These are phyloP conservation scores for Myoxocephalus aenaeus DNA, from an alignment of 2,797 vertebrate species.

Conservation along the genomic window DNA sequence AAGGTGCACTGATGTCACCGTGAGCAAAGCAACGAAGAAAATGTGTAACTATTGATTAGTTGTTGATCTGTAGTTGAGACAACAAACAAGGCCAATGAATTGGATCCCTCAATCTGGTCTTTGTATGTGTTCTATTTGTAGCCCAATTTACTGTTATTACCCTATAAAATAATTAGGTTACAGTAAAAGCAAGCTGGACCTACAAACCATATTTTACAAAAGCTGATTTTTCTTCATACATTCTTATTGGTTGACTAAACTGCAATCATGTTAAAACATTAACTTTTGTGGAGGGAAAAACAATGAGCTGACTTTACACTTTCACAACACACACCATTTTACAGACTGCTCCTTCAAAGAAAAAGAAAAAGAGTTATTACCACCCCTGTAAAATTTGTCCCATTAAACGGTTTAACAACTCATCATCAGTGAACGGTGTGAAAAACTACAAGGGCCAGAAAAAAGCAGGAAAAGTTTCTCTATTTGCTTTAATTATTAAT, in stretches of 20 bases:
- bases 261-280: conserved; percentile 7
- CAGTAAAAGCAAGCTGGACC: not conserved
- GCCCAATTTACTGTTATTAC: conserved; percentile 15
- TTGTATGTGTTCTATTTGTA: conserved; percentile 5
- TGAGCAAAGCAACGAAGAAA: conserved; percentile 59
- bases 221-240: not conserved
- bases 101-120: conserved; percentile 8
- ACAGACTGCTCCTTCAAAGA: conserved; percentile 41
- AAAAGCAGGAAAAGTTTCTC: conserved; percentile 56
- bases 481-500: conserved; percentile 75
- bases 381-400: conserved; percentile 56
- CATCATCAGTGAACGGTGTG: conserved; percentile 77
- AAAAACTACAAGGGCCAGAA: conserved; percentile 75
- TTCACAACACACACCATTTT: conserved; percentile 19
- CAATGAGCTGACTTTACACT: not conserved
- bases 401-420: conserved; percentile 77
- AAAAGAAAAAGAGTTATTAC: conserved; percentile 33
- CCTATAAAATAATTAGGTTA: conserved; percentile 1
- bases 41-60: conserved; percentile 60
- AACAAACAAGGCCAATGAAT: conserved; percentile 28
- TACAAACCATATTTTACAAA: not conserved
- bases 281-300: conserved; percentile 18
- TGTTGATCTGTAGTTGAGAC: conserved; percentile 44
- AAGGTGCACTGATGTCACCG: conserved; percentile 54
- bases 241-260: not conserved